These are phyloP conservation scores for Macrostomum cliftonense DNA, from an alignment of 2,888 invertebrate species.

Conservation along the genomic window DNA sequence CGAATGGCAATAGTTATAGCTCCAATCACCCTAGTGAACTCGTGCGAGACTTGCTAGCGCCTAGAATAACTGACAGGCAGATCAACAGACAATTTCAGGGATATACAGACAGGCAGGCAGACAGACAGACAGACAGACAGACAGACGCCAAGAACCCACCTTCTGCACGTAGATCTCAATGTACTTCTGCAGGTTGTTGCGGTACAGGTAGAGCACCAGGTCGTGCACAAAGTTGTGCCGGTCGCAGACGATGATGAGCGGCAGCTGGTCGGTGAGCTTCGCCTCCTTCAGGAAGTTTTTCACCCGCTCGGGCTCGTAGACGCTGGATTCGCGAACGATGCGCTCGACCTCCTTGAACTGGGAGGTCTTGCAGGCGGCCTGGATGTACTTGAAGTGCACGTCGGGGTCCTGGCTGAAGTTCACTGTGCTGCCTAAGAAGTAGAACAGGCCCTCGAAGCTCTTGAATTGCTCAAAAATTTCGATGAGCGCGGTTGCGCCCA, in stretches of 20 bases:
- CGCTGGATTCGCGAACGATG: slow-evolving; percentile 94
- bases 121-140: no score
- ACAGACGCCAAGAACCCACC: slow-evolving; percentile 31
- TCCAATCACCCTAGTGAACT: no score
- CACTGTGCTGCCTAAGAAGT: slow-evolving; percentile 97
- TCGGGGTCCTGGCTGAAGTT: slow-evolving; percentile 98
- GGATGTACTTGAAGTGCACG: slow-evolving; percentile 98
- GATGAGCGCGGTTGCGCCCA: slow-evolving; percentile 81
- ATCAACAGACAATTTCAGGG: no score
- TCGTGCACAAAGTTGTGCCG: slow-evolving; percentile 98
- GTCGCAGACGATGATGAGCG: slow-evolving; percentile 97
- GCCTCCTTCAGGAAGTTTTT: slow-evolving; percentile 99
- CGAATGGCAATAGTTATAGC: no score
- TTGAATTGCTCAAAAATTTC: slow-evolving; percentile 98
- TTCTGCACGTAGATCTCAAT: slow-evolving; percentile 99
- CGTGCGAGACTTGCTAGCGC: no score
- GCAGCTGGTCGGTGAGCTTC: slow-evolving; percentile 89
- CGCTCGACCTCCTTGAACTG: slow-evolving; percentile 96
- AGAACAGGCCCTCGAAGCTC: slow-evolving; percentile 83
- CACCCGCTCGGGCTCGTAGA: slow-evolving; percentile 92
- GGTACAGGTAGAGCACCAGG: slow-evolving; percentile 82
- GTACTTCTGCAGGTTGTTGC: slow-evolving; percentile 94
- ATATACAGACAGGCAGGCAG: no score
- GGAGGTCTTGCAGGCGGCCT: slow-evolving; percentile 96
- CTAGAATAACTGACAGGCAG: no score